Evolutionary conservation across 2,113 vertebrate genomes (phyloP).

Genomic region (Psettodes erumei): DNA sequence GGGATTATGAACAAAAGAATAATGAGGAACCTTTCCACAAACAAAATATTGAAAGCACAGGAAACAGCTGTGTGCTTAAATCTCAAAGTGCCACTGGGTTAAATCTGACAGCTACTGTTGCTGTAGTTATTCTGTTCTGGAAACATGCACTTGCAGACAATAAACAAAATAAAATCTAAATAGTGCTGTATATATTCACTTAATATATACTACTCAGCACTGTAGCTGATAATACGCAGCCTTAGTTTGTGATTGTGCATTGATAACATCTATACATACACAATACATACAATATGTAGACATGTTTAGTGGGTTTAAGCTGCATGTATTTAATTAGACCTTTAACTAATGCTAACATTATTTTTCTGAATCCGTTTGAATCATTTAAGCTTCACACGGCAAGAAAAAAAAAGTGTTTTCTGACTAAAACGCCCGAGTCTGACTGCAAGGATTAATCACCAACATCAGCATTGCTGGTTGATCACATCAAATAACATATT

Average conservation of each 20-base stretch:
- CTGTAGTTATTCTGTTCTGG: slow-evolving; percentile 18
- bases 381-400: neutral
- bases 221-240: neutral
- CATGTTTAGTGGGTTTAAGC: neutral
- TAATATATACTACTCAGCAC: slow-evolving; percentile 27
- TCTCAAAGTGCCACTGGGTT: slow-evolving; percentile 47
- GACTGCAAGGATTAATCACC: slow-evolving; percentile 29
- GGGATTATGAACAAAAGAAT: slow-evolving; percentile 46
- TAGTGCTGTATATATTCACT: slow-evolving; percentile 1
- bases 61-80: slow-evolving; percentile 37
- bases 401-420: slow-evolving; percentile 5
- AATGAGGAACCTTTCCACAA: too few relatives aligned
- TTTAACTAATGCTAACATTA: neutral
- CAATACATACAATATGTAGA: neutral
- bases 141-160: slow-evolving; percentile 13
- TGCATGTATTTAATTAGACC: neutral
- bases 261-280: neutral
- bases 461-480: slow-evolving; percentile 43
- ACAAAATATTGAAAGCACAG: too few relatives aligned
- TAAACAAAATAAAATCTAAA: slow-evolving; percentile 32
- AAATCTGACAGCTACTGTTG: slow-evolving; percentile 67
- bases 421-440: slow-evolving; percentile 20
- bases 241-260: neutral
- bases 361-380: slow-evolving; percentile 9
- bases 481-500: slow-evolving; percentile 38